Percentiles rank a stretch among this genome's conserved stretches.
Conservation (phyloP, 2,113 vertebrate species). For the Parotia lawesii region DNA sequence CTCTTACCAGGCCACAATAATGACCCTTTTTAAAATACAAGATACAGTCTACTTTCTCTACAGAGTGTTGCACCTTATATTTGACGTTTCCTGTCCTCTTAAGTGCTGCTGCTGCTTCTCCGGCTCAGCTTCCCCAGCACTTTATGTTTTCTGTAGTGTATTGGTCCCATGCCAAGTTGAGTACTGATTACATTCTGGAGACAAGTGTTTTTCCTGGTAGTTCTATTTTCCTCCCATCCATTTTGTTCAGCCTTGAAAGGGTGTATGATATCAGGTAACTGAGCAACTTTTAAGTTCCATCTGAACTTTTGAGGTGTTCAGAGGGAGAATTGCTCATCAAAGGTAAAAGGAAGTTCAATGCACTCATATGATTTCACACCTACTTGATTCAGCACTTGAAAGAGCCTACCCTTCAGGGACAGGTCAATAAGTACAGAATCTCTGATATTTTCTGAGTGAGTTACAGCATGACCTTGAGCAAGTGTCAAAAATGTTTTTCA, state of each 20-base stretch:
- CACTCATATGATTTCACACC: neutral
- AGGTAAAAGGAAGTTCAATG: neutral
- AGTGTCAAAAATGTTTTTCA: neutral
- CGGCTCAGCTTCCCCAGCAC: neutral
- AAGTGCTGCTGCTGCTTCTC: neutral
- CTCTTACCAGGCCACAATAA: neutral
- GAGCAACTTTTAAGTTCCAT: neutral
- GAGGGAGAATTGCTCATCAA: neutral
- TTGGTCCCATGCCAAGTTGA: neutral
- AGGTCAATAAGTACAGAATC: neutral
- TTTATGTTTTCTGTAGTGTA: rapidly evolving
- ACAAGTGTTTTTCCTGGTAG: neutral
- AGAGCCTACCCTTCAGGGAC: neutral
- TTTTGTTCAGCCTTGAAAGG: neutral
- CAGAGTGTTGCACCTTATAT: rapidly evolving
- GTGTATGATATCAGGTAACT: neutral
- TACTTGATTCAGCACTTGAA: neutral
- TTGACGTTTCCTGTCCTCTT: rapidly evolving
- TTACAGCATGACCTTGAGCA: neutral
- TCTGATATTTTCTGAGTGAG: neutral
- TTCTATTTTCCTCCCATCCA: neutral
- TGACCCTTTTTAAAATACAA: rapidly evolving
- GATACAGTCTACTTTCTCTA: rapidly evolving
- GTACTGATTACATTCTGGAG: neutral
- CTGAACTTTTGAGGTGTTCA: neutral